These are phyloP conservation scores for Matsumurasca onukii DNA, from an alignment of 1,140 invertebrate species.

Conservation along the genomic window DNA sequence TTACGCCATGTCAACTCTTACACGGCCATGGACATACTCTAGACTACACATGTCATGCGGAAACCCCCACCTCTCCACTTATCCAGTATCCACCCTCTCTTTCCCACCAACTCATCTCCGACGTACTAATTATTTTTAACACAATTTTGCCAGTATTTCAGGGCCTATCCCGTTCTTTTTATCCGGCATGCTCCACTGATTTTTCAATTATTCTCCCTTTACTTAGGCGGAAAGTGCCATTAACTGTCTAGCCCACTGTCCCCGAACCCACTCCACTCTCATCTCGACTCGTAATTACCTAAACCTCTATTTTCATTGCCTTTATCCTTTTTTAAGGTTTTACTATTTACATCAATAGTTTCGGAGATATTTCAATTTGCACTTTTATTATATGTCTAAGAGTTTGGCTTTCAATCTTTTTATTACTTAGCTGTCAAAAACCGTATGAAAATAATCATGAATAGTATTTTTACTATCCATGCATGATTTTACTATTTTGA, in stretches of 20 bases:
- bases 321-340: no score
- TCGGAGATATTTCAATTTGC: no score
- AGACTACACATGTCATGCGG: background rate
- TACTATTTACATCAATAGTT: no score
- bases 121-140: slow-evolving; percentile 19
- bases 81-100: background rate
- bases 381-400: no score
- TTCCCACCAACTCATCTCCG: background rate
- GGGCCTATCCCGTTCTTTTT: background rate
- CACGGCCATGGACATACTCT: no score
- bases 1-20: slow-evolving; percentile 10
- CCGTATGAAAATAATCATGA: no score
- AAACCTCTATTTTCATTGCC: background rate
- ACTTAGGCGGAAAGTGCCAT: background rate
- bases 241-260: background rate
- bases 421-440: no score
- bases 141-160: slow-evolving; percentile 2
- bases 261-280: background rate
- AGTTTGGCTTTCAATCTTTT: no score
- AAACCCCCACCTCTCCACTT: background rate
- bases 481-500: no score
- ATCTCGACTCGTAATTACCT: background rate
- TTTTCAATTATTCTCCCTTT: slow-evolving; percentile 15
- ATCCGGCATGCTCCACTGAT: slow-evolving; percentile 5
- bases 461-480: no score